Base-by-base conservation (phyloP, 2,113 vertebrate species). In the Lophius piscatorius region DNA sequence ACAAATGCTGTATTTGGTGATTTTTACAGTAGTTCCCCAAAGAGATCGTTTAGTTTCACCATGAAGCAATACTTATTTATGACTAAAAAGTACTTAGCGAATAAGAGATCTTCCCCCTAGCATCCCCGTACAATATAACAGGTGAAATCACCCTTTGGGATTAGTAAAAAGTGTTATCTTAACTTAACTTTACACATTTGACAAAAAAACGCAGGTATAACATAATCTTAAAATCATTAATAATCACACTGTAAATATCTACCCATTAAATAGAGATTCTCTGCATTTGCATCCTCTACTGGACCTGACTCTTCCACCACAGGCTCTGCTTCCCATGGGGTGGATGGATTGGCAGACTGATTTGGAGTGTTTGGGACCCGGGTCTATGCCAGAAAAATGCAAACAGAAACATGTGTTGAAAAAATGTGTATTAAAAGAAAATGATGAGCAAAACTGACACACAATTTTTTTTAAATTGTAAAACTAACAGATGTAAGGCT, bases 231-330 rank as follows among this genome's bases (percentile, higher is more conserved):
- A n/a, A 28, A 28, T 2, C 29, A 10, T 31, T 8, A 31, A 5
- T 2, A 10, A 31, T 31, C 29, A 22, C 16, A 17, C 7, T 5
- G 16, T 14, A 16, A 63, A 29, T 9, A 40, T 51, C 6, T 69
- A 98, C 96, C 96, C 91, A 97, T 93, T 68, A 96, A 69, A 17
- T 99, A 99, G 12, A 98, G 95, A 63, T 94, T 96, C 76, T 98
- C 96, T 7, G 92, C 95, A 23, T 95, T 95, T 63, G 92, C 89
- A 1, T 98, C 95, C 0, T 92, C 93, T 4, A 86, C 20, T 0
- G 85, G 46, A 18, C 87, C 88, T 0, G 90, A 80, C 66, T 98
- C 95, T 24, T 95, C 95, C 18, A 70, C 79, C 61, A 91, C 80
- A 4, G 87, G 89, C 65, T 90, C 89, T 11, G 90, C 59, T 13